Evolutionary conservation across 2,113 vertebrate species (phyloP).

Genomic region (Pitta sordida): DNA sequence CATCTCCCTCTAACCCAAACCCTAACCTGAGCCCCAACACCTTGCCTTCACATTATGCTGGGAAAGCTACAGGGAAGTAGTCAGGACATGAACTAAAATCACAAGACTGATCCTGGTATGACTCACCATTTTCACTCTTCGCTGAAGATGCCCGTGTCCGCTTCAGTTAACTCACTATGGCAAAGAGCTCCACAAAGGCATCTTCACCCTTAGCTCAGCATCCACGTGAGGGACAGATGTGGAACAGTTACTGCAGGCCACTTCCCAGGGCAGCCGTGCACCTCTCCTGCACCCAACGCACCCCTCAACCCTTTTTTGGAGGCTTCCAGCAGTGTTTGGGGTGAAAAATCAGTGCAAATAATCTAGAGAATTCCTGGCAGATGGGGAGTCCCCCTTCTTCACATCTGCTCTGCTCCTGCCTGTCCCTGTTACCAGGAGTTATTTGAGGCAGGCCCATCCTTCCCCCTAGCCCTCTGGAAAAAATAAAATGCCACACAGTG

Average conservation of each 20-base stretch:
- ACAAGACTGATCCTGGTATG: constrained; percentile 18
- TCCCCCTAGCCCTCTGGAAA: neutral
- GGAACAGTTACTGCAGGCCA: neutral
- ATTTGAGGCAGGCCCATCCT: neutral
- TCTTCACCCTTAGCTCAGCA: neutral
- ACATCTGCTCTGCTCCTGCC: neutral
- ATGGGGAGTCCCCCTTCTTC: neutral
- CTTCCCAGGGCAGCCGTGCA: neutral
- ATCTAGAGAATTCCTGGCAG: neutral
- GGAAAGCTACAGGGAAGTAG: neutral
- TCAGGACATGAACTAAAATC: neutral
- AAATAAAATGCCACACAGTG: neutral
- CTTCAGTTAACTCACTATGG: neutral
- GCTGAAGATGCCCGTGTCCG: neutral
- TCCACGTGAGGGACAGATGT: neutral
- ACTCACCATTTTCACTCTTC: constrained; percentile 32
- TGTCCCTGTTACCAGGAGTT: neutral
- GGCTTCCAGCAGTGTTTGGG: neutral
- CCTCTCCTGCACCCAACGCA: neutral
- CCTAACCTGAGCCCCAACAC: neutral
- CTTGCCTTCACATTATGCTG: neutral
- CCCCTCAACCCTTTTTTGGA: rapidly evolving
- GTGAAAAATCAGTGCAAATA: neutral
- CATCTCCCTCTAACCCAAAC: neutral
- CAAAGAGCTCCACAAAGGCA: neutral